A percentile compares a stretch with the other conserved stretches of the same genome.
These are phyloP conservation scores for Haplochromis burtoni DNA, from an alignment of 2,113 vertebrate genomes.

Conservation along the genomic window DNA sequence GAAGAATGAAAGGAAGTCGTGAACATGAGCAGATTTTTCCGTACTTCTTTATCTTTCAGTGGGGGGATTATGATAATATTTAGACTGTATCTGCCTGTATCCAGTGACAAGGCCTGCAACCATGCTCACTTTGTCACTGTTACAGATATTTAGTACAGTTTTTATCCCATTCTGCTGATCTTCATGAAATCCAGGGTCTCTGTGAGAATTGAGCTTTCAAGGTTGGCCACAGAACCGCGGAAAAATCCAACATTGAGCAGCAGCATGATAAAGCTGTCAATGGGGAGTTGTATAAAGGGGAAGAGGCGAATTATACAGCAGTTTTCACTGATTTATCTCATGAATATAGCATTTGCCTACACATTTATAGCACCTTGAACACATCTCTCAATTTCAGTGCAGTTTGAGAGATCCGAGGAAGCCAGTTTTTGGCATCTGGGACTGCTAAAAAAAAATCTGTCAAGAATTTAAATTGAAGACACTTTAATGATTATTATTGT, in stretches of 20 bases:
- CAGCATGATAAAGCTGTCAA: not conserved
- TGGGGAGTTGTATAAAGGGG: not conserved
- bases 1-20: slow-evolving; percentile 1
- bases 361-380: not conserved
- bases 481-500: not conserved
- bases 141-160: slow-evolving; percentile 1
- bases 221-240: not conserved
- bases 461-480: not conserved
- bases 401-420: not conserved
- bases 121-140: not conserved
- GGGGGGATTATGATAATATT: slow-evolving; percentile 10
- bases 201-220: not conserved
- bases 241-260: not conserved
- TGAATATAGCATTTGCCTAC: not conserved
- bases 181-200: not conserved
- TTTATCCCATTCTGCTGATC: slow-evolving; percentile 18
- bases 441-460: not conserved
- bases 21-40: slow-evolving; percentile 20
- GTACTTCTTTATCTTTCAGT: not conserved
- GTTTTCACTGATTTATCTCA: not conserved
- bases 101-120: not conserved
- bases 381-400: not conserved
- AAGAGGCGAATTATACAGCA: not conserved
- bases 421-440: not conserved
- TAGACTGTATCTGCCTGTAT: not conserved